These are phyloP conservation scores for Blennius ocellaris DNA, from an alignment of 2,113 vertebrate species.

Conservation along the genomic window DNA sequence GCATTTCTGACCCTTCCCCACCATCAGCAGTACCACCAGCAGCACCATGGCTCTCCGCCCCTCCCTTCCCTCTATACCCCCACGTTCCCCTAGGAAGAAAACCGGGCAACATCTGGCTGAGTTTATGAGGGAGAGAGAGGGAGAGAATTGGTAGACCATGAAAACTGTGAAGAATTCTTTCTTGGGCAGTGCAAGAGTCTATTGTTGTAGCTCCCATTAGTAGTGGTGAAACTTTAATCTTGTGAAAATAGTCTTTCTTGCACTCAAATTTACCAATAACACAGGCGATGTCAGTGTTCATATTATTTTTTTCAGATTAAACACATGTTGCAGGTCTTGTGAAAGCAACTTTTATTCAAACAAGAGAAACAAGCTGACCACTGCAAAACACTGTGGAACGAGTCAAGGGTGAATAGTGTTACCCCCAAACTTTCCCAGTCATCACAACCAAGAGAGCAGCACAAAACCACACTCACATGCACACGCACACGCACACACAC, in stretches of 20 bases:
- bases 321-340: slow-evolving; percentile 73
- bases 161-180: slow-evolving; percentile 74
- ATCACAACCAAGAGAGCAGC: slow-evolving; percentile 67
- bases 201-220: slow-evolving; percentile 74
- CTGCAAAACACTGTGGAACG: slow-evolving; percentile 90
- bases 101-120: slow-evolving; percentile 86
- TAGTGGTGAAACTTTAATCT: slow-evolving; percentile 59
- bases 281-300: slow-evolving; percentile 28
- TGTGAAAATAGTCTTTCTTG: slow-evolving; percentile 65
- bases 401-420: slow-evolving; percentile 86
- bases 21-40: not conserved
- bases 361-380: slow-evolving; percentile 90
- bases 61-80: slow-evolving; percentile 37
- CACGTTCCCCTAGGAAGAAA: slow-evolving; percentile 75
- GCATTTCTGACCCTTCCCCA: slow-evolving; percentile 67
- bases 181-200: slow-evolving; percentile 61
- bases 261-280: slow-evolving; percentile 49
- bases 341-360: slow-evolving; percentile 93
- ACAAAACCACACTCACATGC: slow-evolving; percentile 31
- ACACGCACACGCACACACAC: not conserved
- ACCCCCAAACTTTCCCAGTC: slow-evolving; percentile 77
- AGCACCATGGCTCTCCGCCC: slow-evolving; percentile 53
- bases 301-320: slow-evolving; percentile 44
- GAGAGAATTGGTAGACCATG: slow-evolving; percentile 77
- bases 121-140: slow-evolving; percentile 76